phyloP scores from a whole-genome alignment of 37 sponge, comb jelly and placozoan species.

The Ephydatia muelleri region DNA sequence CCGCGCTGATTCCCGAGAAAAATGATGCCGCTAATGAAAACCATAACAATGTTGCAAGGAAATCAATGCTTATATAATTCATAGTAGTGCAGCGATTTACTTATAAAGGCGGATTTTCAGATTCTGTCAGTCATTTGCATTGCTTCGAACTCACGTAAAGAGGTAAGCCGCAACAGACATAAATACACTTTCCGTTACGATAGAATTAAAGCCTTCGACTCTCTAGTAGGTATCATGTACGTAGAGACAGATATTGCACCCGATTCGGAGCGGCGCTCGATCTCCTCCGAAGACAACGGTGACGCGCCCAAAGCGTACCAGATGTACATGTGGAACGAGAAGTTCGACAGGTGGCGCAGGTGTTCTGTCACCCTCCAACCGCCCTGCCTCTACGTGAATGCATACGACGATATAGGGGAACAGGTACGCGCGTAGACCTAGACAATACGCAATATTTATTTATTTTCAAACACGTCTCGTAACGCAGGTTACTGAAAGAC shows the following conservation, averaged over 20 bases:
- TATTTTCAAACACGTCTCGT: constrained; percentile 6
- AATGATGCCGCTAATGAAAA: background rate
- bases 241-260: background rate
- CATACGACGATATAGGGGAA: constrained; percentile 61
- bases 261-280: constrained; percentile 41
- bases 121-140: background rate
- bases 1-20: background rate
- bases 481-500: constrained; percentile 56
- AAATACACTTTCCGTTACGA: no score
- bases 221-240: no score
- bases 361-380: constrained; percentile 48
- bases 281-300: constrained; percentile 26
- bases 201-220: no score
- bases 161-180: background rate
- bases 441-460: background rate
- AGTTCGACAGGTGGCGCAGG: constrained; percentile 78
- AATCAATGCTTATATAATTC: background rate
- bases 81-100: background rate
- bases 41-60: background rate
- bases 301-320: constrained; percentile 33
- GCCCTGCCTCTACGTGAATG: constrained; percentile 50
- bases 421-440: constrained; percentile 56
- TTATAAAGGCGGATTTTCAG: background rate
- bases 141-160: background rate
- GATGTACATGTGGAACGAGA: constrained; percentile 73